phyloP scores from a whole-genome alignment of 2,888 invertebrate genomes.

The Mactromeris polynyma region DNA sequence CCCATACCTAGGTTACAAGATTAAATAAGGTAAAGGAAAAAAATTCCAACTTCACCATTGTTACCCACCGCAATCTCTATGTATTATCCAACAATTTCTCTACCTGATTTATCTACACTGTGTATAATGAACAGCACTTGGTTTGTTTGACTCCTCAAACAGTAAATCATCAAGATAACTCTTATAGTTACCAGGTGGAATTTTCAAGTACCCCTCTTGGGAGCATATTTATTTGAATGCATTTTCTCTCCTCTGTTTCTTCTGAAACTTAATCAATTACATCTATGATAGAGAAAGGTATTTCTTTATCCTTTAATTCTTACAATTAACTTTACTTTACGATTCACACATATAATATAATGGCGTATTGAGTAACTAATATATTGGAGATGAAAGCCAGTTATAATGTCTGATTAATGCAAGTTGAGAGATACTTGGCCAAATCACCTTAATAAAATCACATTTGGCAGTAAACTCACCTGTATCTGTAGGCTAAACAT shows the following conservation, averaged over 20 bases:
- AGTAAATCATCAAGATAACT: not conserved
- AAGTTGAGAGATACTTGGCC: not conserved
- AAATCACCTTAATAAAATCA: not conserved
- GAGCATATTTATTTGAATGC: not conserved
- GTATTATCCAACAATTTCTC: too few species aligned
- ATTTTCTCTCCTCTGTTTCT: not conserved
- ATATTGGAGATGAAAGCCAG: not conserved
- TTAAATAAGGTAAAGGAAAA: too few species aligned
- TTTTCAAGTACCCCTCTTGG: slow-evolving; percentile 10
- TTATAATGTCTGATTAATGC: not conserved
- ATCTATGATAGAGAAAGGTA: not conserved
- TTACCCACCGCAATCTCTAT: too few species aligned
- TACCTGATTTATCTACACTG: too few species aligned
- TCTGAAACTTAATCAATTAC: not conserved
- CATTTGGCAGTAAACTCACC: too few species aligned
- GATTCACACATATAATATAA: not conserved
- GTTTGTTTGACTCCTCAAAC: not conserved
- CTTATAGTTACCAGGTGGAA: not conserved
- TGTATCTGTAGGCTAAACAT: too few species aligned
- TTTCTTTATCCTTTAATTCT: not conserved
- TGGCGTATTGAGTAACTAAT: not conserved
- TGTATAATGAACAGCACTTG: not conserved
- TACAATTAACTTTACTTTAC: not conserved
- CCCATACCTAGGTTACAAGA: too few species aligned
- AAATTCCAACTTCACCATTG: too few species aligned